A percentile compares a stretch with the other conserved stretches of the same genome.
phyloP scores from a whole-genome alignment of 2,113 vertebrate species.

The Jaculus jaculus region DNA sequence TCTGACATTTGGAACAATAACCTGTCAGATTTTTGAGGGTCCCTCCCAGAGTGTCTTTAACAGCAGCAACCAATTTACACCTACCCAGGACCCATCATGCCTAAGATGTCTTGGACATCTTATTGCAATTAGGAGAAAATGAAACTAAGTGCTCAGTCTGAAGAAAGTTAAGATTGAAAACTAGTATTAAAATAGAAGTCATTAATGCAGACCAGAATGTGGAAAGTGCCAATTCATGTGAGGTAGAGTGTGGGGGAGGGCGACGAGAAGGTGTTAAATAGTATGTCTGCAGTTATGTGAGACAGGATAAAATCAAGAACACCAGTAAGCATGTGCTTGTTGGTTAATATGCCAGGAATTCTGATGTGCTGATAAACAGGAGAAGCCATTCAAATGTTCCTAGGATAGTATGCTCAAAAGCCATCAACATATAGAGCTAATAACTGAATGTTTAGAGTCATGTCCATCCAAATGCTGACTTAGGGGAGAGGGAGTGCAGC shows the following conservation, averaged over 20 bases:
- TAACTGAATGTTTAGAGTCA: neutral
- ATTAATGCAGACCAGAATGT: constrained; percentile 64
- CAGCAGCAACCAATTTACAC: constrained; percentile 79
- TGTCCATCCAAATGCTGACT: neutral
- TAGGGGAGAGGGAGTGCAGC: neutral
- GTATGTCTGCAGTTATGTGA: constrained; percentile 18
- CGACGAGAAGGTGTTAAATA: constrained; percentile 19
- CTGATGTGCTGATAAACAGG: constrained; percentile 9
- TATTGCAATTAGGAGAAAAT: constrained; percentile 77
- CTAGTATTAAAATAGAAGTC: constrained; percentile 75
- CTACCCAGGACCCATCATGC: constrained; percentile 69
- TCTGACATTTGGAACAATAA: constrained; percentile 75
- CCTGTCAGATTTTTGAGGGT: constrained; percentile 70
- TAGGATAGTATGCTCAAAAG: constrained; percentile 13
- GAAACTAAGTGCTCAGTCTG: constrained; percentile 65
- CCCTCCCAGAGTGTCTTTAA: constrained; percentile 77
- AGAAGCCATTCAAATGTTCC: constrained; percentile 17
- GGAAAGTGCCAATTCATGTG: constrained; percentile 56
- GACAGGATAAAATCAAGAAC: constrained; percentile 33
- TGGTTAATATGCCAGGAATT: constrained; percentile 19
- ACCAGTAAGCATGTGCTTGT: constrained; percentile 18
- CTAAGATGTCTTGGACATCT: constrained; percentile 45
- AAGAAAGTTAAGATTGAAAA: constrained; percentile 66
- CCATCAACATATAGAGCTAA: neutral
- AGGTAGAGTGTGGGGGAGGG: constrained; percentile 16